Evolutionary conservation across 2,888 invertebrate species (phyloP), one percentile per base, ranked within the genome.

Genomic region (Teleiodes luculella): DNA sequence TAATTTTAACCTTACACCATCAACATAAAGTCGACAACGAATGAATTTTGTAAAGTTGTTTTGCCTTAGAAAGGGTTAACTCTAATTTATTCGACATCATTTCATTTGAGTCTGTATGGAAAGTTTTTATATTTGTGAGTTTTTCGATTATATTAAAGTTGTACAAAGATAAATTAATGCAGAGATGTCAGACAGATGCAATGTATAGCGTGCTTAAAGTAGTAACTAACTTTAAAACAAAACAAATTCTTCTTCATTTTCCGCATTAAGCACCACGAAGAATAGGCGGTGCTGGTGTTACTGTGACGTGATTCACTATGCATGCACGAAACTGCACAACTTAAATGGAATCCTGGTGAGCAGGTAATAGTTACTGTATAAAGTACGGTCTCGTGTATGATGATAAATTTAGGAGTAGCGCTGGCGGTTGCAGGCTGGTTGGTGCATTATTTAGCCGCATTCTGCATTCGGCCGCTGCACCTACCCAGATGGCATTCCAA

Each of bases 361-460:
- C 43, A 36, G 54, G 49, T 50, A 50, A 43, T 50, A 46, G 54
- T 46, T 28, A 31, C 37, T 24, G 46, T 51, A 55, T 37, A 55
- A 50, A 50, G 54, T 50, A 55, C 30, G 45, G 48, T 50, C 45
- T 66, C 65, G 62, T 61, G 58, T 60, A 65, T 70, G 67, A 65
- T 70, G 67, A 69, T 67, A 68, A 57, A 70, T 67, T 68, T 64
- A 65, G 61, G 61, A 60, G 55, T 62, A 61, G 57, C 57, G 59
- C 61, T 58, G 24, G 60, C 39, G 50, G 50, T 63, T 57, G 63
- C 49, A 56, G 37, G 46, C 59, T 52, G 56, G 58, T 62, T 72
- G 66, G 60, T 72, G 74, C 74, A 74, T 70, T 74, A 76, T 75
- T 71, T 68, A 68, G 59, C 72, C 67, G 76, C 75, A 74, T 65